A percentile compares a stretch with the other conserved stretches of the same genome.
phyloP scores from a whole-genome alignment of 2,797 vertebrate species.

The Knipowitschia caucasica region DNA sequence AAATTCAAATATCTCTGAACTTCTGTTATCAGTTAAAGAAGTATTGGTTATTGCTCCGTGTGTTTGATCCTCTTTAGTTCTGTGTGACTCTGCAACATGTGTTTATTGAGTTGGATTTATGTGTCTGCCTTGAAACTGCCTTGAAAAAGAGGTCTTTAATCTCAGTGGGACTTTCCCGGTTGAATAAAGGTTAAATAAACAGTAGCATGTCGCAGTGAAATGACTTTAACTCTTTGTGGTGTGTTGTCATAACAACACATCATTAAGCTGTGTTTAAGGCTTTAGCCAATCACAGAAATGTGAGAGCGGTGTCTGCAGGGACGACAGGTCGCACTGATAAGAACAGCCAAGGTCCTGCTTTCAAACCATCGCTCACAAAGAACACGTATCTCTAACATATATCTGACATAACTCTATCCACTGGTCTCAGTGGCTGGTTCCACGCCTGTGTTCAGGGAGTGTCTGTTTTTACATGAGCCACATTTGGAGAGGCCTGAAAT shows the following conservation, averaged over 20 bases:
- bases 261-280: slow-evolving; percentile 22
- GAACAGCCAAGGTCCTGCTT: slow-evolving; percentile 43
- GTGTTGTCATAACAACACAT: slow-evolving; percentile 6
- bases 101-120: no score
- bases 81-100: no score
- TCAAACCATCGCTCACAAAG: slow-evolving; percentile 11
- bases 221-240: background rate
- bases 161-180: background rate
- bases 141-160: no score
- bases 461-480: slow-evolving; percentile 64
- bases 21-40: no score
- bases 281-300: slow-evolving; percentile 47
- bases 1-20: no score
- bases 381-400: no score
- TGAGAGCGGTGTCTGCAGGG: slow-evolving; percentile 23
- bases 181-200: no score
- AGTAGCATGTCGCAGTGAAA: background rate
- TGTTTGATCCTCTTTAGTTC: no score
- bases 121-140: no score
- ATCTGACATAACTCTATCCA: no score
- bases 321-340: slow-evolving; percentile 43
- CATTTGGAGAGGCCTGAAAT: slow-evolving; percentile 67
- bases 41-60: no score
- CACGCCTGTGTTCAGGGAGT: slow-evolving; percentile 59
- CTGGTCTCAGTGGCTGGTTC: background rate